Conservation (phyloP, 2,797 vertebrate genomes). For the Rhynchotus rufescens region DNA sequence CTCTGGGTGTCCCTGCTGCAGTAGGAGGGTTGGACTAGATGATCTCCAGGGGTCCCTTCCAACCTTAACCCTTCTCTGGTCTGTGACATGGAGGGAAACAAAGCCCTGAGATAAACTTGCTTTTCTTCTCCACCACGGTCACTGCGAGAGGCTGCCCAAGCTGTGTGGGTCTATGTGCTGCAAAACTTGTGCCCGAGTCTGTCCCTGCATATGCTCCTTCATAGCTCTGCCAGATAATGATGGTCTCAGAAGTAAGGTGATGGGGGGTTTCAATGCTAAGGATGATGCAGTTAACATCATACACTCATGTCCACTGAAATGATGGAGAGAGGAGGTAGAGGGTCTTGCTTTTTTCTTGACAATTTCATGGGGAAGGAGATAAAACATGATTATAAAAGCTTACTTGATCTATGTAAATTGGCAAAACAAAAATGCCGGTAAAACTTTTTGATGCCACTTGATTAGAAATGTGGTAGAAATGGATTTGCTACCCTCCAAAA, state of each 20-base stretch:
- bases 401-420: background rate
- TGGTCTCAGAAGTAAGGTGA: background rate
- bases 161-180: background rate
- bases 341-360: background rate
- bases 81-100: background rate
- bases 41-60: too few relatives aligned
- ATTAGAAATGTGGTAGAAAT: background rate
- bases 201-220: background rate
- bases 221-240: background rate
- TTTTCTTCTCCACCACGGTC: background rate
- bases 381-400: background rate
- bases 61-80: too few relatives aligned
- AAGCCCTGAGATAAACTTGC: background rate
- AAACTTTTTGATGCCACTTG: background rate
- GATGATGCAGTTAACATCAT: background rate
- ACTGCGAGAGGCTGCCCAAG: background rate
- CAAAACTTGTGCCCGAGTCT: background rate
- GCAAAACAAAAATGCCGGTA: background rate
- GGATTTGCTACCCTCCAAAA: background rate
- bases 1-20: too few relatives aligned
- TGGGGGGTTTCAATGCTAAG: background rate
- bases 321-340: background rate
- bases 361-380: background rate
- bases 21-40: too few relatives aligned
- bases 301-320: background rate